Evolutionary conservation across 2,797 vertebrate species (phyloP).

Genomic region (Poeciliopsis infans): DNA sequence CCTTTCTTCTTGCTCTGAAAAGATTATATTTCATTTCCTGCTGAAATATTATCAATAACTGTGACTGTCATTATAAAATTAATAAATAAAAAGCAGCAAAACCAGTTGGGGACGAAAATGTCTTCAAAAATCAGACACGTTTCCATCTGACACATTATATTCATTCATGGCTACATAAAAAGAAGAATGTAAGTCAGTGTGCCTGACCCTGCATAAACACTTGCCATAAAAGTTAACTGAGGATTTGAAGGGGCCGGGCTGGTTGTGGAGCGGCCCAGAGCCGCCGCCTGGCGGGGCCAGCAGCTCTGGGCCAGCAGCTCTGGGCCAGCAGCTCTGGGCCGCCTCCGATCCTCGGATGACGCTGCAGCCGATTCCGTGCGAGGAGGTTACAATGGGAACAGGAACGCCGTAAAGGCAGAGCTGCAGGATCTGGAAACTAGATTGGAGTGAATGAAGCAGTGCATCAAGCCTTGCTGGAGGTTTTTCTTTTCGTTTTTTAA

Average conservation of each 20-base stretch:
- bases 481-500: constrained; percentile 55
- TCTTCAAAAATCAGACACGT: constrained; percentile 53
- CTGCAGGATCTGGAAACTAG: constrained; percentile 79
- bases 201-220: constrained; percentile 84
- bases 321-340: constrained; percentile 64
- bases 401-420: constrained; percentile 73
- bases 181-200: constrained; percentile 75
- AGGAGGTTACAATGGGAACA: constrained; percentile 71
- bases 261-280: constrained; percentile 78
- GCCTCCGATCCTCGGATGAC: constrained; percentile 66
- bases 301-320: constrained; percentile 62
- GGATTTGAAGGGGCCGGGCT: constrained; percentile 69
- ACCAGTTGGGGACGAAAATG: constrained; percentile 22
- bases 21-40: neutral
- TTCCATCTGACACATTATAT: constrained; percentile 65
- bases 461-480: constrained; percentile 78
- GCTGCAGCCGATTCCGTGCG: constrained; percentile 73
- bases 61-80: neutral
- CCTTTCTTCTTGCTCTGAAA: neutral
- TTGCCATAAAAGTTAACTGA: constrained; percentile 80
- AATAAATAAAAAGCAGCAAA: neutral
- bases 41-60: neutral
- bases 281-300: constrained; percentile 55
- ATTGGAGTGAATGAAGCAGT: constrained; percentile 74
- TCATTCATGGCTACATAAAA: constrained; percentile 64